Percentiles rank a stretch among this genome's conserved stretches.
Conservation (phyloP, 2,113 vertebrate genomes). For the Halcyon senegalensis region DNA sequence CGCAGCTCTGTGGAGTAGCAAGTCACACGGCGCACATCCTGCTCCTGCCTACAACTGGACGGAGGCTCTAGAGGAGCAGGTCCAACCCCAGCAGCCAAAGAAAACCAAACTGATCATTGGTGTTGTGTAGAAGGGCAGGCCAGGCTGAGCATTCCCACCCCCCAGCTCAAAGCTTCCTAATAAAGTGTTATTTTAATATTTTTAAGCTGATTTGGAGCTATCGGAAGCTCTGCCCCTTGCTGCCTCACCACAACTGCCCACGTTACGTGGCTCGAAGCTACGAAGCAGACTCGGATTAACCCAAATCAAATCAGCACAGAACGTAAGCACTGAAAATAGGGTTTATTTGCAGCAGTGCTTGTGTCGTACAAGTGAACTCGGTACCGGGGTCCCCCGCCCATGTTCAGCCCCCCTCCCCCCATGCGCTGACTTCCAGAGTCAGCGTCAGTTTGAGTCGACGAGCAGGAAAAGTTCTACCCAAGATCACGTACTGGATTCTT, state of each 20-base stretch:
- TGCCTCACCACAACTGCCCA: accelerated
- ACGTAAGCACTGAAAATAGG: neutral
- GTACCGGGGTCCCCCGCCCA: neutral
- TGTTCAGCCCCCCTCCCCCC: neutral
- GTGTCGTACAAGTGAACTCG: neutral
- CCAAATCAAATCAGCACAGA: neutral
- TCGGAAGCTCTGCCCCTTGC: neutral
- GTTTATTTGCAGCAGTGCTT: conserved; percentile 38
- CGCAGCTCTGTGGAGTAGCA: neutral
- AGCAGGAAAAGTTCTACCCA: neutral
- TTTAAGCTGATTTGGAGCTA: neutral
- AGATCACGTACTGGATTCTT: neutral
- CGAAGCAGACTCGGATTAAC: neutral
- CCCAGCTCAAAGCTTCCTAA: neutral
- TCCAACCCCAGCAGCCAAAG: neutral
- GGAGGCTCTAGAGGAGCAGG: neutral
- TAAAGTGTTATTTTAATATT: neutral
- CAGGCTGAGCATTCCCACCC: too few species aligned
- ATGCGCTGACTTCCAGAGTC: neutral
- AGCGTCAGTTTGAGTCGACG: neutral
- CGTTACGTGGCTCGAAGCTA: accelerated
- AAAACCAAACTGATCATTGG: neutral
- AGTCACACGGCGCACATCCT: neutral
- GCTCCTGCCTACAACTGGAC: neutral
- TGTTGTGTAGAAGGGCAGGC: neutral